Evolutionary conservation across 2,113 vertebrate genomes (phyloP).

Genomic region (Stigmatopora nigra): DNA sequence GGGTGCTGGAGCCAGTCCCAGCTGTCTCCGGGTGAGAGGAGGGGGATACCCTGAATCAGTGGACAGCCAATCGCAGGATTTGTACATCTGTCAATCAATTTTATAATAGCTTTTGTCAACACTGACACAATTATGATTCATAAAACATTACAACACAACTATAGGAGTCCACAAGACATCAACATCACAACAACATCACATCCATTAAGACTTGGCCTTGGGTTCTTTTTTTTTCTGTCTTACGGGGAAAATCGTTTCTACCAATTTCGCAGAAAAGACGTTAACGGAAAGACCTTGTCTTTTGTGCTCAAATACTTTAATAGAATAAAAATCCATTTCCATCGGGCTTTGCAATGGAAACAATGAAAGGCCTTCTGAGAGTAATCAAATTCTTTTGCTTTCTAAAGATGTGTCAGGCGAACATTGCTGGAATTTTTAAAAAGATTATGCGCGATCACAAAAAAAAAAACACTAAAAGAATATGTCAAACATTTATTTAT

Average conservation of each 20-base stretch:
- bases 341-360: not conserved
- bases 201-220: not conserved
- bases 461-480: not conserved
- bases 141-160: not conserved
- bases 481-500: not conserved
- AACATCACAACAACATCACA: not conserved
- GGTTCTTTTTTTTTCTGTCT: not conserved
- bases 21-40: too few species aligned
- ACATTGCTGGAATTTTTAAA: not conserved
- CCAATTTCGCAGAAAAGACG: not conserved
- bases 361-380: slow-evolving; percentile 2
- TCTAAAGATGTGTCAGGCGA: slow-evolving; percentile 1
- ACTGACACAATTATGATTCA: not conserved
- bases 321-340: not conserved
- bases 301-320: slow-evolving; percentile 4
- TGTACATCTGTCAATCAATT: not conserved
- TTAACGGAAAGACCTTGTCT: slow-evolving; percentile 5
- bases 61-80: not conserved
- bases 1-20: too few species aligned
- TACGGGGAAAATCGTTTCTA: not conserved
- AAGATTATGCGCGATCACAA: not conserved
- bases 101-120: not conserved
- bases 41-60: too few species aligned
- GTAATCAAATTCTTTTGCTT: not conserved
- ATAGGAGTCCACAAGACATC: not conserved